Evolutionary conservation across 2,797 vertebrate species (phyloP), one percentile per base, ranked within the genome.

Genomic region (Stomatorhinus walkeri): DNA sequence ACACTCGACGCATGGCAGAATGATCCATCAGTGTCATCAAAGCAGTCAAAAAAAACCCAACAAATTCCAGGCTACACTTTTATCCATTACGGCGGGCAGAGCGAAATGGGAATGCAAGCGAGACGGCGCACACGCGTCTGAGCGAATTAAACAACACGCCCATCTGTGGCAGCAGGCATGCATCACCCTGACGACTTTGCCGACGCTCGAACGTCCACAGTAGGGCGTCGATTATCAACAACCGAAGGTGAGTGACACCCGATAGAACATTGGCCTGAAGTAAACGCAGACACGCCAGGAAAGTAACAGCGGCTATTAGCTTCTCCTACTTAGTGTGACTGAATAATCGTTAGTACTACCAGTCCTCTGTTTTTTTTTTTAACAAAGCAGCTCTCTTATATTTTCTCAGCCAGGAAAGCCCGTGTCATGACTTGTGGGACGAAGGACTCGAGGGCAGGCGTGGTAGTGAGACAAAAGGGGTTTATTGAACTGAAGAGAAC

Each of bases 1-100:
- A 92, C 88, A 88, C 91, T 93, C 88, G 92, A 92, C 89, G n/a
- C 88, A 90, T 1, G 86, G 89, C 87, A 68, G 83, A 84, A 9
- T 86, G 90, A 92, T 92, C 90, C 90, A 87, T 91, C 91, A 92
- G 90, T 89, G 90, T 89, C 91, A 91, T 90, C 91, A 88, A 87
- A 93, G 93, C 93, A 91, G 93, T 89, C 91, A 22, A 22, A n/a
- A 24, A 91, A 92, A 93, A 49, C 32, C 0, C 0, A 87, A 22
- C 4, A 24, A 68, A 68, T 87, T 43, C 36, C 86, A 88, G 92
- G 89, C 28, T n/a, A 49, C 5, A 40, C 51, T 49, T 48, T 64
- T 84, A 88, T 85, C 83, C 64, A 81, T 88, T 81, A 87, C 54
- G 28, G 51, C 40, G 36, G 49, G 49, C 59, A 28, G 40, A 79